Conservation (phyloP, 2,113 vertebrate species). For the Osmerus eperlanus region DNA sequence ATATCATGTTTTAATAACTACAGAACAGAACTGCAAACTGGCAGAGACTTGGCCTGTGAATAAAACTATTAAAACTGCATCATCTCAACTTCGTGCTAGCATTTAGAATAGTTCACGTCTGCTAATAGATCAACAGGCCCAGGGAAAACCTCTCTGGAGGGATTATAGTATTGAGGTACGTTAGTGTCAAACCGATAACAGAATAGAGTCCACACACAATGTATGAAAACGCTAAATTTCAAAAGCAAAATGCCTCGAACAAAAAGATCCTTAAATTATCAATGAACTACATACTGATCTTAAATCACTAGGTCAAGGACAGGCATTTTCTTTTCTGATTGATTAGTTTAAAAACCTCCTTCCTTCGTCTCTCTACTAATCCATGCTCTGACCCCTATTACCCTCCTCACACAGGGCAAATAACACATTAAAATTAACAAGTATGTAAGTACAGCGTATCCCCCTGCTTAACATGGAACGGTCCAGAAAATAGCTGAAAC, state of each 20-base stretch:
- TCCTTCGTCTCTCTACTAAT: constrained; percentile 7
- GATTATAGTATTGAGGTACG: no score
- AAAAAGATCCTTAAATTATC: background rate
- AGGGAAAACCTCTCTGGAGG: no score
- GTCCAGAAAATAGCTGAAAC: background rate
- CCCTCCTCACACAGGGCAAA: constrained; percentile 2
- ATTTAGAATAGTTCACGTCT: no score
- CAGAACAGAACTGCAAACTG: no score
- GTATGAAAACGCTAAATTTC: background rate
- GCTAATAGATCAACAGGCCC: no score
- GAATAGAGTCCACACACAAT: background rate
- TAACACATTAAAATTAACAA: background rate
- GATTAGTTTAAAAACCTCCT: background rate
- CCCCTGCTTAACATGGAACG: constrained; percentile 6
- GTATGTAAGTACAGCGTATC: background rate
- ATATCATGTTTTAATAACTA: background rate
- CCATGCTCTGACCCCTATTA: constrained; percentile 9
- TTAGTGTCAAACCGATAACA: no score
- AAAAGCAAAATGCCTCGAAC: constrained; percentile 25
- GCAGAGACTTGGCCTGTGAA: no score
- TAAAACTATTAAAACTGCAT: no score
- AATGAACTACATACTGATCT: background rate
- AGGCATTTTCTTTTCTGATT: constrained; percentile 16
- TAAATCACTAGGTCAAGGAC: constrained; percentile 31
- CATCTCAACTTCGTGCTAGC: no score